A percentile compares a stretch with the other conserved stretches of the same genome.
Conservation (phyloP, 2,113 vertebrate species). For the Ceratotherium simum region DNA sequence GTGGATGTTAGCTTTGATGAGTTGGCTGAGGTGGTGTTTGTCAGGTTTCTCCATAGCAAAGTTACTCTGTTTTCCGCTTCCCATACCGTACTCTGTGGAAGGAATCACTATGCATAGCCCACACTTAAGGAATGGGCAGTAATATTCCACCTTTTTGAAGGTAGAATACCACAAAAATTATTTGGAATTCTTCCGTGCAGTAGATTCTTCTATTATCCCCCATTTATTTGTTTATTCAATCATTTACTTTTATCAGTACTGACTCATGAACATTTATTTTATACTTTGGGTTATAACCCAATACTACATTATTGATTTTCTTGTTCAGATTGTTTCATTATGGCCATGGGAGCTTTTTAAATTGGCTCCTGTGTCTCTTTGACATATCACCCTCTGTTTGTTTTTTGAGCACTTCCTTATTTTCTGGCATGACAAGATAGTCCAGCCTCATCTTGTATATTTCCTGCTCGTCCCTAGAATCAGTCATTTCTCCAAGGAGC, state of each 20-base stretch:
- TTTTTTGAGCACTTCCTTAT: background rate
- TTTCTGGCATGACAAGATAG: background rate
- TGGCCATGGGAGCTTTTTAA: background rate
- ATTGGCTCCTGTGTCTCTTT: background rate
- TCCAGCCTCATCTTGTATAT: background rate
- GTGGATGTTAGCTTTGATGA: background rate
- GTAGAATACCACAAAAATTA: background rate
- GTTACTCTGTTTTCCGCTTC: background rate
- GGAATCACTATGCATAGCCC: background rate
- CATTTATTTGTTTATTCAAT: background rate
- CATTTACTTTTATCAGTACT: background rate
- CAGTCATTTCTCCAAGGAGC: background rate
- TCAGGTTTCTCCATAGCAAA: background rate
- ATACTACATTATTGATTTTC: background rate
- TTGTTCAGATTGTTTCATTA: background rate
- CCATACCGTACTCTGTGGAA: background rate
- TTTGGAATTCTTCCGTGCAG: background rate
- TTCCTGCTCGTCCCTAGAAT: background rate
- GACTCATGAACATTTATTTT: conserved; percentile 23
- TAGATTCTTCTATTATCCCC: background rate
- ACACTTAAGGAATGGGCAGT: too few species aligned
- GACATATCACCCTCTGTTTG: background rate
- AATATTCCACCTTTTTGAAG: background rate
- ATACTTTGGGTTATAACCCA: background rate
- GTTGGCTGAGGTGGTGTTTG: background rate